A percentile compares a stretch with the other conserved stretches of the same genome.
Conservation (phyloP, 2,888 invertebrate species). For the Papilio demoleus region DNA sequence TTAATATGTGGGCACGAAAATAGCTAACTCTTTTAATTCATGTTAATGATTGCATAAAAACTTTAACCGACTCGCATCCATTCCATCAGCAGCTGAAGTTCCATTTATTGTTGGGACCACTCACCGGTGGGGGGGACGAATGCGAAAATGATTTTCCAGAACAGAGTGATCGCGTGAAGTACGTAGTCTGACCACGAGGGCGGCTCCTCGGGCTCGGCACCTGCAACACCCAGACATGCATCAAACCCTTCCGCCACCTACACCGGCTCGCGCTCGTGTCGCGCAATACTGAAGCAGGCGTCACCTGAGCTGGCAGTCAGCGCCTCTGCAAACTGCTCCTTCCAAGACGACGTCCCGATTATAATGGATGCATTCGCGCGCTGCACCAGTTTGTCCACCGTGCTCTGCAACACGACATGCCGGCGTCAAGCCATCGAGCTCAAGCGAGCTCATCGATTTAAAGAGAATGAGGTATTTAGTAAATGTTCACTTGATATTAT, state of each 20-base stretch:
- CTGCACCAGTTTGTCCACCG: constrained; percentile 98
- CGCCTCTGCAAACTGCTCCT: constrained; percentile 99
- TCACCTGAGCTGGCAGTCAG: constrained; percentile 91
- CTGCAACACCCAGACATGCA: not conserved
- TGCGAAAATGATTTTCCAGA: constrained; percentile 99
- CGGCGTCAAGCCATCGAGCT: not conserved
- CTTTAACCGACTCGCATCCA: no score
- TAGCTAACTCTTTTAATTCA: no score
- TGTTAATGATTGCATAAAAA: no score
- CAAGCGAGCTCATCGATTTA: not conserved
- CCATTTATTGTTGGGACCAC: no score
- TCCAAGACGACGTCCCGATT: constrained; percentile 98
- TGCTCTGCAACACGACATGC: constrained; percentile 86
- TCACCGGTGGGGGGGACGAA: constrained; percentile 97
- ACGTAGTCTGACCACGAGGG: constrained; percentile 97
- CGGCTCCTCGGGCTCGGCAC: constrained; percentile 84
- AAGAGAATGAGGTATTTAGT: not conserved
- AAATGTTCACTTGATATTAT: not conserved
- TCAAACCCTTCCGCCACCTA: not conserved
- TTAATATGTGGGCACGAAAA: no score
- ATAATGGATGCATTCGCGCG: constrained; percentile 97
- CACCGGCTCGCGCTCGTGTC: not conserved
- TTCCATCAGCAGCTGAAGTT: no score
- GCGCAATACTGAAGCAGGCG: no score
- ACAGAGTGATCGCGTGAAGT: constrained; percentile 97